Evolutionary conservation across 2,797 vertebrate genomes (phyloP).

Genomic region (Coregonus sp.): DNA sequence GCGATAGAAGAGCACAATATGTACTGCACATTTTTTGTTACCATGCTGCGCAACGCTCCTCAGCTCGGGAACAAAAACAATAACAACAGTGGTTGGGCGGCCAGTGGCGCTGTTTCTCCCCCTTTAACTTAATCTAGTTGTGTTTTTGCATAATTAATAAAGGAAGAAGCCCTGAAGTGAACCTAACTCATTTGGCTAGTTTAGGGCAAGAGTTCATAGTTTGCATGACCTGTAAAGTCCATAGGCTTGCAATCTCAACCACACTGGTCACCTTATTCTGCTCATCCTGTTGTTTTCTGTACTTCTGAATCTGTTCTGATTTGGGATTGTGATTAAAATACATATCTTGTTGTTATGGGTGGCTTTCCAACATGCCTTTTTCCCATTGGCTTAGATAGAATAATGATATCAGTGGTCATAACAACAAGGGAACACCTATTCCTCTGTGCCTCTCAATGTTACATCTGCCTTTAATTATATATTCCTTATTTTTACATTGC

Average conservation of each 20-base stretch:
- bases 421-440: background rate
- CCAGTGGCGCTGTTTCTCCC: too few species aligned
- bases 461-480: background rate
- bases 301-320: background rate
- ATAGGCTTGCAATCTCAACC: too few species aligned
- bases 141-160: background rate
- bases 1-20: too few species aligned
- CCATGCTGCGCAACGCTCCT: too few species aligned
- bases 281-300: conserved; percentile 47
- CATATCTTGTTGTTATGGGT: conserved; percentile 21
- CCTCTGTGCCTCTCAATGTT: background rate
- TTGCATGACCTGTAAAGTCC: background rate
- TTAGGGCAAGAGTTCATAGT: background rate
- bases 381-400: background rate
- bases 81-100: too few species aligned
- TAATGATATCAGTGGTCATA: background rate
- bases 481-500: background rate
- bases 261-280: conserved; percentile 9
- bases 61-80: too few species aligned
- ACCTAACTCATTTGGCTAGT: background rate
- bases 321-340: conserved; percentile 16
- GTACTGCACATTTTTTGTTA: too few species aligned
- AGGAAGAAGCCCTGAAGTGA: background rate
- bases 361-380: conserved; percentile 2
- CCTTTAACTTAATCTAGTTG: background rate